Percentiles rank a stretch among this genome's conserved stretches.
phyloP scores from a whole-genome alignment of 2,888 invertebrate genomes.

The Caenorhabditis wallacei region DNA sequence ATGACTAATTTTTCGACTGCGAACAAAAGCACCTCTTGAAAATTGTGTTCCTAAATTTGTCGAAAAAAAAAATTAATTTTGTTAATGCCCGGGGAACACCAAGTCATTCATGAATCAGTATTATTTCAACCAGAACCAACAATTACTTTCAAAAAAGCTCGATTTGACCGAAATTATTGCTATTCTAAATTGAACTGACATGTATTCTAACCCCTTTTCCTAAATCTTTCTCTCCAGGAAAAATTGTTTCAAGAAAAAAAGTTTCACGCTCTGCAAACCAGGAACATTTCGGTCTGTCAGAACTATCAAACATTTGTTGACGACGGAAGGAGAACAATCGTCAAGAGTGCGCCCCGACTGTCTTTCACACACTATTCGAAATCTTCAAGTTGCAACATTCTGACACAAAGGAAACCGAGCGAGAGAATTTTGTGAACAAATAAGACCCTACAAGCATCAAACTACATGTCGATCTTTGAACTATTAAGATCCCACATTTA shows the following conservation, averaged over 20 bases:
- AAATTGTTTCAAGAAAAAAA: background rate
- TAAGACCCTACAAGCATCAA: conserved; percentile 49
- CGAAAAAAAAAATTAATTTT: too few species aligned
- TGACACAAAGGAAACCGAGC: conserved; percentile 50
- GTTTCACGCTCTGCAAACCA: conserved; percentile 29
- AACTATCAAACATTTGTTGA: conserved; percentile 58
- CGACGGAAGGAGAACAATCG: conserved; percentile 38
- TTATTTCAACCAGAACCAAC: too few species aligned
- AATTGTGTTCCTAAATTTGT: too few species aligned
- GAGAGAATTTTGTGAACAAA: conserved; percentile 40
- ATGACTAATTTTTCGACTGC: too few species aligned
- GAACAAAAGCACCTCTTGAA: too few species aligned
- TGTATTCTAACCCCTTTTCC: conserved; percentile 4
- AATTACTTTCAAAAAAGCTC: too few species aligned
- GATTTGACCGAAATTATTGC: too few species aligned
- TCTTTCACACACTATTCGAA: conserved; percentile 51
- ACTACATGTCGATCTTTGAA: conserved; percentile 58
- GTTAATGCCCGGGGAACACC: too few species aligned
- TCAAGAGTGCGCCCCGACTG: conserved; percentile 36
- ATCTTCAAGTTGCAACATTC: conserved; percentile 61
- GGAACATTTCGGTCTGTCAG: conserved; percentile 55
- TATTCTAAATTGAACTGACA: too few species aligned
- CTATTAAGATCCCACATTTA: conserved; percentile 27
- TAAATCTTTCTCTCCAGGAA: too few species aligned
- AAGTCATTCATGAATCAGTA: too few species aligned